Conservation (phyloP, 1,140 invertebrate genomes). For the Diploscapter pachys region DNA sequence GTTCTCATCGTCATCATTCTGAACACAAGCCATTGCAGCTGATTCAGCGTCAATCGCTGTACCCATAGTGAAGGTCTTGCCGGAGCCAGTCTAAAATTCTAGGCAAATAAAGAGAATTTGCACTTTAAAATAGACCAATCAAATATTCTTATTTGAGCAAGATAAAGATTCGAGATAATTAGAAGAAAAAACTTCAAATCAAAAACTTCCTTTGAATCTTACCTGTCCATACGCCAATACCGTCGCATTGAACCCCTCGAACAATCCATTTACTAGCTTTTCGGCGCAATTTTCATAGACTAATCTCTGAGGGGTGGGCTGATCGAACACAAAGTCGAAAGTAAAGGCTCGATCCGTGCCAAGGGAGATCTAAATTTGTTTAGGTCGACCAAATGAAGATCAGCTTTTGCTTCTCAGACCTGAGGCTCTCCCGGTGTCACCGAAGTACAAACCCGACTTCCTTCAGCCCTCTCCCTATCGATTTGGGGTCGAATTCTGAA, state of each 20-base stretch:
- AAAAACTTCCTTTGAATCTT: neutral
- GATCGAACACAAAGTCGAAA: slow-evolving; percentile 79
- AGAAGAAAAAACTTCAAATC: no score
- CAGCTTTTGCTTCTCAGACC: slow-evolving; percentile 63
- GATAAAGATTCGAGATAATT: no score
- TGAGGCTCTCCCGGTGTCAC: slow-evolving; percentile 72
- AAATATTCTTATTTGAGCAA: no score
- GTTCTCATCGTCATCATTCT: no score
- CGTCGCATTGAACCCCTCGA: slow-evolving; percentile 65
- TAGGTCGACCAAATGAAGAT: neutral
- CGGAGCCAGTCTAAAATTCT: slow-evolving; percentile 76
- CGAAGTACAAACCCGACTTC: slow-evolving; percentile 89
- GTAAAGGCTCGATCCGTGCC: slow-evolving; percentile 84
- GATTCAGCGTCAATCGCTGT: slow-evolving; percentile 84
- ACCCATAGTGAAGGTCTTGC: slow-evolving; percentile 98
- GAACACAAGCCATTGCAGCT: no score
- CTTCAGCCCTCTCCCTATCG: slow-evolving; percentile 84
- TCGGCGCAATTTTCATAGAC: slow-evolving; percentile 76
- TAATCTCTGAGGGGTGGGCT: slow-evolving; percentile 69
- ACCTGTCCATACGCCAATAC: slow-evolving; percentile 65
- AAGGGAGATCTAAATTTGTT: slow-evolving; percentile 64
- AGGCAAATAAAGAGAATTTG: neutral
- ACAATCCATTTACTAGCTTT: slow-evolving; percentile 67
- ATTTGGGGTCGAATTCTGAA: slow-evolving; percentile 87
- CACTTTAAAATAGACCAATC: neutral